A percentile compares a stretch with the other conserved stretches of the same genome.
phyloP scores from a whole-genome alignment of 2,888 invertebrate genomes.

The Eristalis tenax region DNA sequence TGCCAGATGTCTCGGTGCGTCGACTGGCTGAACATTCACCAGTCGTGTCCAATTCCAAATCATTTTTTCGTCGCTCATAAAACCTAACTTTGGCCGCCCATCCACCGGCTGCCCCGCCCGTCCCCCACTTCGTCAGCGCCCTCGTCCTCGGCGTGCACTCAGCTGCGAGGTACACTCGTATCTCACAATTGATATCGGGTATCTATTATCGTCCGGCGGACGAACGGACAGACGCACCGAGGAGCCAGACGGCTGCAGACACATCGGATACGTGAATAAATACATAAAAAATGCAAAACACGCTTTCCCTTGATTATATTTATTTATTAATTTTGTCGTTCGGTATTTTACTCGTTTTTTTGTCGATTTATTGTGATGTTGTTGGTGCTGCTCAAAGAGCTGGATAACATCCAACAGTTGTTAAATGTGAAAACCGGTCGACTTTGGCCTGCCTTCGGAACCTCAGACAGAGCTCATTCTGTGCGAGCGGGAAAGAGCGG shows the following conservation, averaged over 20 bases:
- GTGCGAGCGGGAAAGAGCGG: neutral
- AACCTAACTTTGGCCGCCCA: neutral
- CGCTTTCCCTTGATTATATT: constrained; percentile 72
- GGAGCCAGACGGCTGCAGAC: constrained; percentile 13
- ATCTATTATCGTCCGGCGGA: constrained; percentile 45
- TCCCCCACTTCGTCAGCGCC: neutral
- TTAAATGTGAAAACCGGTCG: constrained; percentile 60
- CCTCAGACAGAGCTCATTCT: neutral
- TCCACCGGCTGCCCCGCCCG: no score
- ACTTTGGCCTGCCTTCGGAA: constrained; percentile 3
- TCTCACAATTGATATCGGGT: constrained; percentile 57
- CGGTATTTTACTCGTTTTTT: constrained; percentile 33
- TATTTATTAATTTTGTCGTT: constrained; percentile 72
- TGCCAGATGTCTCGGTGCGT: neutral
- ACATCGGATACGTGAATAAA: constrained; percentile 64
- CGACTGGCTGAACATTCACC: constrained; percentile 6
- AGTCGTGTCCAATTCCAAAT: constrained; percentile 4
- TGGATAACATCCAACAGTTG: constrained; percentile 64
- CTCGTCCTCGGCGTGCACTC: constrained; percentile 1
- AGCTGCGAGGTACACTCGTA: constrained; percentile 13
- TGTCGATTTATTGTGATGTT: constrained; percentile 40
- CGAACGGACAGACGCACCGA: neutral
- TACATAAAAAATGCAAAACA: constrained; percentile 71
- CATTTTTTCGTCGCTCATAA: constrained; percentile 44
- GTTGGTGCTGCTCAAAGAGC: neutral